Evolutionary conservation across 2,888 invertebrate species (phyloP), one percentile per base, ranked within the genome.

Genomic region (Drosophila austrosaltans): DNA sequence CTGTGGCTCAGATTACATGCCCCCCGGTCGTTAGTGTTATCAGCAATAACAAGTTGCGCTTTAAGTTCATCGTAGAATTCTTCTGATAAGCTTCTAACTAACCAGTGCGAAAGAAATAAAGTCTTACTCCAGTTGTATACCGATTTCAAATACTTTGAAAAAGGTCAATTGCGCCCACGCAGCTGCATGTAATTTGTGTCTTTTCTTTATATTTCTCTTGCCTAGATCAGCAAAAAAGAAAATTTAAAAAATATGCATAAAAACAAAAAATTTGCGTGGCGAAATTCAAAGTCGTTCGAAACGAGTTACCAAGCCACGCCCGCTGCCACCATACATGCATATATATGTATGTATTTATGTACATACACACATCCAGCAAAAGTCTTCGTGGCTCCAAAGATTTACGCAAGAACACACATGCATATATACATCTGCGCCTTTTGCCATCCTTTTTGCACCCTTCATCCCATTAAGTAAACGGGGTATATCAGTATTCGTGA

Each of bases 191-290:
- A 3, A 56, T 12, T 63, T 44, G 58, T 62, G 25, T 56, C 7
- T 57, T 5, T 5, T 32, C 54, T 65, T 60, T 44, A 25, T 56
- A 22, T 53, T 53, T 57, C 22, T 48, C 8, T 44, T 61, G 60
- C 48, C 48, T 56, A 63, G 63, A 67, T 71, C 75, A 73, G 74
- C 63, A 68, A 75, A 75, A 63, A 72, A 73, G 3, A 65, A 57
- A 73, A 69, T 69, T 53, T 64, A 72, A 69, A 40, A 66, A 61
- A 62, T 59, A 56, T 69, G 56, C 60, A 71, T 63, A 72, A 78
- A 68, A 63, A 75, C 78, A 86, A 76, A 69, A 61, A 69, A 81
- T 82, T 85, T 81, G 77, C 74, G 82, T 87, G 82, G 87, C 74
- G 77, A 82, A 84, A 87, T 83, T 86, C 78, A 83, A 81, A 83